Evolutionary conservation across 2,113 vertebrate species (phyloP).

Genomic region (Rhea pennata): DNA sequence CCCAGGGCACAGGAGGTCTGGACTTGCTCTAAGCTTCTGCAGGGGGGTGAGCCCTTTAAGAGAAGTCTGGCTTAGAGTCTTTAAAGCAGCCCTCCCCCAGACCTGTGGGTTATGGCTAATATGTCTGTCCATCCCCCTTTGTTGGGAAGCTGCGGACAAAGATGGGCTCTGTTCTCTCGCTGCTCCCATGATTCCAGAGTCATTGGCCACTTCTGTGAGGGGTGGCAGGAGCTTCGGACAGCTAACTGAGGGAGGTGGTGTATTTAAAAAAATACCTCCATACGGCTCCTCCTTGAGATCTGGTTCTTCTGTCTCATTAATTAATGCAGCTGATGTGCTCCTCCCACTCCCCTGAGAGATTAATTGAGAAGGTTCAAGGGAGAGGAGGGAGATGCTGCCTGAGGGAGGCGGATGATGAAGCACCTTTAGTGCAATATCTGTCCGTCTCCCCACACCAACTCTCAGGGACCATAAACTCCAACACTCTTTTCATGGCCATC

Average conservation of each 20-base stretch:
- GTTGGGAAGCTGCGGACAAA: background rate
- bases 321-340: constrained; percentile 3
- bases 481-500: background rate
- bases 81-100: background rate
- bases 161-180: background rate
- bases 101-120: rapidly evolving
- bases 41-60: rapidly evolving
- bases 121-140: background rate
- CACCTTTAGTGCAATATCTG: rapidly evolving
- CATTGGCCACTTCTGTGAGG: background rate
- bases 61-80: background rate
- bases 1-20: background rate
- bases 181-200: background rate
- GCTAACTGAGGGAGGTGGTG: background rate
- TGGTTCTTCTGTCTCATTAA: constrained; percentile 27
- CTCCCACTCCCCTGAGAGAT: background rate
- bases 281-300: constrained; percentile 3
- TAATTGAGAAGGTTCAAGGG: background rate
- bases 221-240: background rate
- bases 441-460: background rate
- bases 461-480: background rate
- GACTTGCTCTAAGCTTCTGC: background rate
- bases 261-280: background rate
- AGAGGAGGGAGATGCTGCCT: background rate
- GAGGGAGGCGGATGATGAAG: background rate